These are phyloP conservation scores for Cochlearius cochlearius DNA, from an alignment of 2,113 vertebrate species.

Conservation along the genomic window DNA sequence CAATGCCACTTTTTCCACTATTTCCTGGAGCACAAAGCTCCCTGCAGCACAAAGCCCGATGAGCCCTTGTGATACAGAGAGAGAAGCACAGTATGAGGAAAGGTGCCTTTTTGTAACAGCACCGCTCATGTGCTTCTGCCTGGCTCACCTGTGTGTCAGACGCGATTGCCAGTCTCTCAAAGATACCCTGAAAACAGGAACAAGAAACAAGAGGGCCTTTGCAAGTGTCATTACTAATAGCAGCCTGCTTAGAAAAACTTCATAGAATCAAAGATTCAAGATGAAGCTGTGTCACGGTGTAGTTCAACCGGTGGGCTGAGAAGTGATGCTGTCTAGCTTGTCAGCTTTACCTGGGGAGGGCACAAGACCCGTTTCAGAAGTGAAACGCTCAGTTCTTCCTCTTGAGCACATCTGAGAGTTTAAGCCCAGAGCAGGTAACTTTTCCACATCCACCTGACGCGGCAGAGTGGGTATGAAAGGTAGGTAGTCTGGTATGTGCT, in stretches of 20 bases:
- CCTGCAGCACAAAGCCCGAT: background rate
- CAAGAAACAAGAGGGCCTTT: background rate
- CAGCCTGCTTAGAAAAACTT: background rate
- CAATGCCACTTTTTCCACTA: background rate
- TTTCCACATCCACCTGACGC: accelerated
- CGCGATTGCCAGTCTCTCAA: background rate
- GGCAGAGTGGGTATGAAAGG: background rate
- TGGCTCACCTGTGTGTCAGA: background rate
- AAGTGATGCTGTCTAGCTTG: background rate
- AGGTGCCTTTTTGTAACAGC: background rate
- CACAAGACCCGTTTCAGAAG: background rate
- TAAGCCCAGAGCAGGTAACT: background rate
- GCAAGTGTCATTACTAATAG: background rate
- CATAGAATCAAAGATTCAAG: background rate
- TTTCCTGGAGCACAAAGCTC: background rate
- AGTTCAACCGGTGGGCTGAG: background rate
- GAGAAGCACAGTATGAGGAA: background rate
- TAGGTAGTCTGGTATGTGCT: background rate
- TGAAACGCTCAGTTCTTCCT: background rate
- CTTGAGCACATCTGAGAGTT: background rate
- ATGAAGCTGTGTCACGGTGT: background rate
- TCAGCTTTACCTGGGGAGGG: background rate
- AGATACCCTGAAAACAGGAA: background rate
- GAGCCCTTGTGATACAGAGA: background rate
- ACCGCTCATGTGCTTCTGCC: background rate